Evolutionary conservation across 53 echinoderm and acorn worm genomes (phyloP), one percentile per base, ranked within the genome.

Genomic region (Temnopleurus reevesii): DNA sequence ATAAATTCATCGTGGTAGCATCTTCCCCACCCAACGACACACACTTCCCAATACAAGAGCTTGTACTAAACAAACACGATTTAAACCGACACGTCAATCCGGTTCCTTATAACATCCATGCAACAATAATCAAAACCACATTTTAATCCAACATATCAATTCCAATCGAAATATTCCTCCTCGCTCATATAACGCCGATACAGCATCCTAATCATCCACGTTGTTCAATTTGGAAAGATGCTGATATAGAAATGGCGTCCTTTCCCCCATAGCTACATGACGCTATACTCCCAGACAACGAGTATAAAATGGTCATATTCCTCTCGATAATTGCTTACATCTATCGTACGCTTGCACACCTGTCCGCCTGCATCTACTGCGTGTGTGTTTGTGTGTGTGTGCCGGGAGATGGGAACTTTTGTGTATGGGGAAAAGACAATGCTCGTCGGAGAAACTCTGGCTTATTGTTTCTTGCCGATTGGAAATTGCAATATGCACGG

Each of bases 211-310:
- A 3, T 23, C 17, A 12, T 63, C 63, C 63, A 63, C 33, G 17
- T 29, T 63, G 25, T 6, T 6, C 71, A 71, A 71, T 38, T 36
- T 21, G 4, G 4, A 1, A 41, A 38, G 36, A 71, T 71, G 15
- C 71, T 71, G 41, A 36, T 38, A 12, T 5, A 23, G n/a, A n/a
- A 79, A 49, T 79, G 79, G 79, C 79, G 79, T 49, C 79, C 79
- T 79, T 24, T 18, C 27, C 4, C n/a, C 71, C 79, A 46, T 79
- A 46, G 79, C 79, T 79, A 79, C 79, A 79, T 29, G 79, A 79
- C 79, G 79, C 79, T 71, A 46, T 7, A 79, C 30, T 79, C 79
- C 79, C 46, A 46, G 49, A 79, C 79, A 79, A 79, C 79, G 71
- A 33, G 4, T 3, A 71, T 43, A 25, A 21, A 38, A 36, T 38